Evolutionary conservation across 1,140 invertebrate species (phyloP).

Genomic region (Uloborus diversus): DNA sequence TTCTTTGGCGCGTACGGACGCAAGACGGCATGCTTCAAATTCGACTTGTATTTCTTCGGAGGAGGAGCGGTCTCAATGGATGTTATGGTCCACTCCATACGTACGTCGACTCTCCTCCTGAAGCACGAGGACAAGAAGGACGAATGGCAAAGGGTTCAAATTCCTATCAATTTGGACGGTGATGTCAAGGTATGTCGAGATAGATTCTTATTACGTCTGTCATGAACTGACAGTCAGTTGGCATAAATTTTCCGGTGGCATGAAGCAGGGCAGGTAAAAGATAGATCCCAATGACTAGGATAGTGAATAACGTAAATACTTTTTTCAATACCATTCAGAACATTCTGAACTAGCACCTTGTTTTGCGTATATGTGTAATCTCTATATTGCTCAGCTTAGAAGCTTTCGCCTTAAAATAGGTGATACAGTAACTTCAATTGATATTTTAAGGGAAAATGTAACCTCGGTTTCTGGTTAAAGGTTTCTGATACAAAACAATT

Average conservation of each 20-base stretch:
- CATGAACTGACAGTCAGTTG: background rate
- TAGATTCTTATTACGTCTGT: background rate
- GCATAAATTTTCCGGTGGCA: background rate
- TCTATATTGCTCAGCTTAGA: too few species aligned
- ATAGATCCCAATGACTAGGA: background rate
- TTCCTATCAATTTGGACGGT: slow-evolving; percentile 8
- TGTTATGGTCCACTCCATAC: slow-evolving; percentile 18
- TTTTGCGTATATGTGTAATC: background rate
- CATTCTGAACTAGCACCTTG: background rate
- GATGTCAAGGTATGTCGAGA: slow-evolving; percentile 23
- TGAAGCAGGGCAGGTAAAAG: background rate
- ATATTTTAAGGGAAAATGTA: too few species aligned
- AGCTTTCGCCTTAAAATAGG: too few species aligned
- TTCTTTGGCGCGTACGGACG: slow-evolving; percentile 27
- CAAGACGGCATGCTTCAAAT: slow-evolving; percentile 39
- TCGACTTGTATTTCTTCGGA: slow-evolving; percentile 37
- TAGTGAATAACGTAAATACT: background rate
- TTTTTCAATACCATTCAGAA: background rate
- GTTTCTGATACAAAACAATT: too few species aligned
- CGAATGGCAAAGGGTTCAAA: slow-evolving; percentile 20
- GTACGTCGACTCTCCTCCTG: slow-evolving; percentile 15
- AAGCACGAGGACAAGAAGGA: slow-evolving; percentile 35
- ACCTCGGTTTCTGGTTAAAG: too few species aligned
- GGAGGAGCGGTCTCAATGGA: slow-evolving; percentile 27
- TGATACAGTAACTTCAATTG: too few species aligned